Evolutionary conservation across 2,113 vertebrate species (phyloP), one percentile per base, ranked within the genome.

Genomic region (Nothocercus julius): DNA sequence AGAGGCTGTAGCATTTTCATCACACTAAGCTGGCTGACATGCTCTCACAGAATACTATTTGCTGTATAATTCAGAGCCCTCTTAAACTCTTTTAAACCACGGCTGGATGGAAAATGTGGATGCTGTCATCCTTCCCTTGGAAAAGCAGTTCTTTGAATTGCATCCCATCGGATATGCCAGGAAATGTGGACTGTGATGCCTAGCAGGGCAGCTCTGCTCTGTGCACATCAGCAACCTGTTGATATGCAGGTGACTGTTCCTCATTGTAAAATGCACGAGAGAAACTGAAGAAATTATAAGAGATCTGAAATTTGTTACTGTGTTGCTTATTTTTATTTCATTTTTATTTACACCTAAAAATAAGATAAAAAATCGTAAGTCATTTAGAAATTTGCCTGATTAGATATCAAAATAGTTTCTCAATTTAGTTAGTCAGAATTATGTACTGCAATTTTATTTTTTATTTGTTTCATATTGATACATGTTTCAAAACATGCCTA

Each of bases 41-140:
- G 69, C 69, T 93, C 36, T 38, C 83, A 51, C 88, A 45, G 74
- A 86, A 85, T 45, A 49, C 47, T 75, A 13, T 75, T 88, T 86
- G n/a, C 77, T 88, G 69, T 79, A 21, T 63, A 78, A 93, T 90
- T 94, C 81, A 93, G 89, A 90, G 49, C n/a, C 16, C 42, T 83
- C 32, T 20, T 53, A 32, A 7, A 7, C 7, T 69, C 49, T 74
- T 82, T 89, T 62, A 88, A 74, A 69, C 36, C 18, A 9, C 4
- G 28, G 30, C 81, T 84, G 66, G 62, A 58, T 86, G 53, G 66
- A 90, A 86, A 92, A 82, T 1, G 5, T 86, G 47, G 56, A 72
- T 0, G 0, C 58, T 72, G 69, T 56, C 56, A 5, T 44, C 22
- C 58, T 78, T 79, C 64, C 77, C 47, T 89, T 82, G 69, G 73